Evolutionary conservation across 2,888 invertebrate species (phyloP).

Genomic region (Chrysomela aeneicollis): DNA sequence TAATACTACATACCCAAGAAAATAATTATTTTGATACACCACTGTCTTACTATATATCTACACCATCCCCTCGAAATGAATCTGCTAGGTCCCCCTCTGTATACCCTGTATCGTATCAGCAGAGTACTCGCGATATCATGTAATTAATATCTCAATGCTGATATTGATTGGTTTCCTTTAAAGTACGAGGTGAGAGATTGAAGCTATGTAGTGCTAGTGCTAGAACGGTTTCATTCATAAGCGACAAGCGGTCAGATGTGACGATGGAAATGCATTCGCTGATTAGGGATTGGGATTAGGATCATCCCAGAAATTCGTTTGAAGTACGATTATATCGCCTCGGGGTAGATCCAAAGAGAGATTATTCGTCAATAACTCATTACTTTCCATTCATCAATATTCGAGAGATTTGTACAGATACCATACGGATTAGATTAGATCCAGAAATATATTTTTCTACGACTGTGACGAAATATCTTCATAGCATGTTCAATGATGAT

Average conservation of each 20-base stretch:
- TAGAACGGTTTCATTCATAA: background rate
- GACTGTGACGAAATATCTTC: too few relatives aligned
- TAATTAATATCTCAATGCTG: constrained; percentile 2
- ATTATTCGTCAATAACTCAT: too few relatives aligned
- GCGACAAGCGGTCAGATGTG: background rate
- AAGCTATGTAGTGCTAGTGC: background rate
- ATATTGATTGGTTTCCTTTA: background rate
- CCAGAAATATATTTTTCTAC: background rate
- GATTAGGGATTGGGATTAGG: background rate
- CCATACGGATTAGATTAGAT: too few relatives aligned
- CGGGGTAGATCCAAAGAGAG: too few relatives aligned
- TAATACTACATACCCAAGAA: too few relatives aligned
- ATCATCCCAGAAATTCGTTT: too few relatives aligned
- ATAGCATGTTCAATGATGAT: too few relatives aligned
- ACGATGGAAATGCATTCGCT: background rate
- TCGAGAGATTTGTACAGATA: too few relatives aligned
- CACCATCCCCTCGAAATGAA: background rate
- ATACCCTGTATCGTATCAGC: background rate
- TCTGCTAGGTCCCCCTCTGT: background rate
- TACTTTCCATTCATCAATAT: too few relatives aligned
- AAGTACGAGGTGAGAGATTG: background rate
- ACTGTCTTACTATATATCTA: background rate
- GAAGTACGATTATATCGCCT: too few relatives aligned
- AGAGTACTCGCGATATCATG: background rate
- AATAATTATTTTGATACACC: background rate